These are phyloP conservation scores for Agonopterix arenella DNA, from an alignment of 2,888 invertebrate genomes.

Conservation along the genomic window DNA sequence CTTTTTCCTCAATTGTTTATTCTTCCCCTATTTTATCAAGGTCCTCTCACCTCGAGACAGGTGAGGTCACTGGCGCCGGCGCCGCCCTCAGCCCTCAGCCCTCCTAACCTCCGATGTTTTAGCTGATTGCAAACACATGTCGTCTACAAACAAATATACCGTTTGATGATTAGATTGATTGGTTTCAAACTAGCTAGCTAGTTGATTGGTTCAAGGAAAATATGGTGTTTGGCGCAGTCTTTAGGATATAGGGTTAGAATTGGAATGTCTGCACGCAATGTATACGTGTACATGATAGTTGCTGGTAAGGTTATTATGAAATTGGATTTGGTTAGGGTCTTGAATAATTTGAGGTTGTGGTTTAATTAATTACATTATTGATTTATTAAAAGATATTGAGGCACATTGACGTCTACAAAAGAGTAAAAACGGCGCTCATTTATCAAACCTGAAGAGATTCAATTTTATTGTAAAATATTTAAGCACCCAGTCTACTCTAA, in stretches of 20 bases:
- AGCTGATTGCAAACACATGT: conserved; percentile 22
- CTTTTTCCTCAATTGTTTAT: too few species aligned
- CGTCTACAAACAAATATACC: conserved; percentile 15
- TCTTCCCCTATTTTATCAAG: background rate
- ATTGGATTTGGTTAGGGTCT: background rate
- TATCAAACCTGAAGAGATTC: too few species aligned
- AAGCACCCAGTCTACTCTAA: too few species aligned
- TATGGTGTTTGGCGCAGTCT: background rate
- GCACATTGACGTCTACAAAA: too few species aligned
- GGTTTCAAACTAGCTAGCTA: background rate
- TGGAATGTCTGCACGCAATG: background rate
- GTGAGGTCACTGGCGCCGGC: conserved; percentile 6
- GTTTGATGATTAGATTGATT: conserved; percentile 15
- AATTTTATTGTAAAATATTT: too few species aligned
- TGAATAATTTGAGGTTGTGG: too few species aligned
- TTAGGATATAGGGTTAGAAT: background rate
- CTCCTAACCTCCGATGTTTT: conserved; percentile 5
- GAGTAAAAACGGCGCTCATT: too few species aligned
- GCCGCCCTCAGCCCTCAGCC: background rate
- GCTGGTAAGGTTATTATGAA: background rate
- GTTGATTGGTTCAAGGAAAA: background rate
- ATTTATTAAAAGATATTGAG: too few species aligned
- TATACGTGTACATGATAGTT: background rate
- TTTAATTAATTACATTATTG: too few species aligned
- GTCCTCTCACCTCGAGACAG: background rate